These are phyloP conservation scores for Trichosurus vulpecula DNA, from an alignment of 2,797 vertebrate genomes.

Conservation along the genomic window DNA sequence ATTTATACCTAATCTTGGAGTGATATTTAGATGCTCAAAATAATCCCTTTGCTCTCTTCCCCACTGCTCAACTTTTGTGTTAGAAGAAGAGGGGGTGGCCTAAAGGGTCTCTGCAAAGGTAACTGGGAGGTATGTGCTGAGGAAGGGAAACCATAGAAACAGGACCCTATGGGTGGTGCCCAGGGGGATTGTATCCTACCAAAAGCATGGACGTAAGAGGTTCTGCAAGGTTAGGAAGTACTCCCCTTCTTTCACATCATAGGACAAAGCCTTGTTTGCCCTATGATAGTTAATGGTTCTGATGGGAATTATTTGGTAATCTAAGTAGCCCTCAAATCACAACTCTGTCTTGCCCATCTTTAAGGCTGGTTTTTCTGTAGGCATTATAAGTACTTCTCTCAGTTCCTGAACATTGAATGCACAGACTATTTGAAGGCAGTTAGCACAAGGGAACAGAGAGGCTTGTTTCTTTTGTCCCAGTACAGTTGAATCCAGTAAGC, in stretches of 20 bases:
- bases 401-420: neutral
- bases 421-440: neutral
- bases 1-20: neutral
- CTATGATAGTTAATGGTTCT: neutral
- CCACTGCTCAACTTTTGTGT: neutral
- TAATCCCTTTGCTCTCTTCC: neutral
- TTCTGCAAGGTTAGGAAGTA: neutral
- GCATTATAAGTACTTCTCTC: neutral
- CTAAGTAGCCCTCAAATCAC: neutral
- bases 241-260: neutral
- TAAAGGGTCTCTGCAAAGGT: neutral
- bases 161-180: neutral
- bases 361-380: neutral
- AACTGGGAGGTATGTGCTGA: neutral
- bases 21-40: neutral
- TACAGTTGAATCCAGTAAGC: neutral
- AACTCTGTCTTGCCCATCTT: neutral
- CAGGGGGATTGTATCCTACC: neutral
- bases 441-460: neutral
- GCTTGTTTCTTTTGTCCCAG: neutral
- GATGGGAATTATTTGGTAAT: neutral
- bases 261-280: neutral
- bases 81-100: neutral
- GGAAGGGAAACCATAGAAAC: neutral
- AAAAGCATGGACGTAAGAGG: neutral